phyloP scores from a whole-genome alignment of 2,797 vertebrate genomes.

The Poeciliopsis gracilis region DNA sequence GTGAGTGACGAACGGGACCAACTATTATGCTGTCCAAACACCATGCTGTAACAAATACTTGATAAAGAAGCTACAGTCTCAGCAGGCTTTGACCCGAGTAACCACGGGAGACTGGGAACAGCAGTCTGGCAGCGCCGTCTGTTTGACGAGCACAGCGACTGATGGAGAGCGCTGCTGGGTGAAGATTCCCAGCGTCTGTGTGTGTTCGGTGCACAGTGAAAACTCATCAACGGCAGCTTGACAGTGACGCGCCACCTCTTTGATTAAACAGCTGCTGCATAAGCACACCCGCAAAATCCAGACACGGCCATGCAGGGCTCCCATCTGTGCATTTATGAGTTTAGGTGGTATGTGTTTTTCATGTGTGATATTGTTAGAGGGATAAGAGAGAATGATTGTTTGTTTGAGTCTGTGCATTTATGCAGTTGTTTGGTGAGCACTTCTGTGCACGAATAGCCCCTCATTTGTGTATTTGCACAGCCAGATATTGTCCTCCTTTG shows the following conservation, averaged over 20 bases:
- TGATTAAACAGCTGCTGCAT: constrained; percentile 79
- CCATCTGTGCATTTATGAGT: constrained; percentile 70
- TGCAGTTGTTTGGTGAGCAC: constrained; percentile 37
- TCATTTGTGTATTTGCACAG: constrained; percentile 58
- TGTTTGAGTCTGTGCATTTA: constrained; percentile 21
- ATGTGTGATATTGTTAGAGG: constrained; percentile 52
- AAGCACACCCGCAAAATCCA: constrained; percentile 38
- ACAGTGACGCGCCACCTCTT: constrained; percentile 58
- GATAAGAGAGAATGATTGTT: constrained; percentile 44
- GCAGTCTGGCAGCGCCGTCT: constrained; percentile 45
- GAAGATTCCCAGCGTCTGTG: constrained; percentile 59
- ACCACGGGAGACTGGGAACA: constrained; percentile 61
- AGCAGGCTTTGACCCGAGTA: constrained; percentile 44
- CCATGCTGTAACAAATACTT: neutral
- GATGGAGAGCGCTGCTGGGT: constrained; percentile 24
- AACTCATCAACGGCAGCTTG: constrained; percentile 75
- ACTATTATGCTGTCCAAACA: neutral
- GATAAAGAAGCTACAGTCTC: constrained; percentile 16
- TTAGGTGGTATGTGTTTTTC: constrained; percentile 39
- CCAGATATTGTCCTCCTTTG: constrained; percentile 44
- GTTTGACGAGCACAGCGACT: constrained; percentile 49
- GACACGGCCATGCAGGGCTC: constrained; percentile 29
- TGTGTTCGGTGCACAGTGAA: constrained; percentile 51
- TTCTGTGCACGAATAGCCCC: constrained; percentile 48
- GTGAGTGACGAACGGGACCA: neutral